A percentile compares a stretch with the other conserved stretches of the same genome.
Evolutionary conservation across 2,113 vertebrate species (phyloP).

Genomic region (Ochotona princeps): DNA sequence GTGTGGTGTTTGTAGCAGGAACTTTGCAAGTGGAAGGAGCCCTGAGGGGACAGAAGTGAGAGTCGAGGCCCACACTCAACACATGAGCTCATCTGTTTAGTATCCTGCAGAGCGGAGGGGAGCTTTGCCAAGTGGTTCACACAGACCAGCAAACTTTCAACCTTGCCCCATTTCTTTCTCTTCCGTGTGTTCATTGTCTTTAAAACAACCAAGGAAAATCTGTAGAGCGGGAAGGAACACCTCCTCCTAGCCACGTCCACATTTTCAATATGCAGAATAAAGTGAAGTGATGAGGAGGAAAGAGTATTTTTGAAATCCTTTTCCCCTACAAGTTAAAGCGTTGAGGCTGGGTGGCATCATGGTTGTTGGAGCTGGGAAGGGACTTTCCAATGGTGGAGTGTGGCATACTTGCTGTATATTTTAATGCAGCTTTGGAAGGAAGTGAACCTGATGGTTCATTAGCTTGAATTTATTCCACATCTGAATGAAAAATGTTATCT

Average conservation of each 20-base stretch:
- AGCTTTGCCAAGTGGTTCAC: slow-evolving; percentile 69
- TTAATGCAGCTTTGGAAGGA: slow-evolving; percentile 47
- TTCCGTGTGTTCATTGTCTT: slow-evolving; percentile 21
- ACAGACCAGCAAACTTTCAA: slow-evolving; percentile 65
- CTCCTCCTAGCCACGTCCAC: not conserved
- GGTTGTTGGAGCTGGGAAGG: slow-evolving; percentile 37
- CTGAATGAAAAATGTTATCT: slow-evolving; percentile 37
- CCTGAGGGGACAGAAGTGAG: slow-evolving; percentile 71
- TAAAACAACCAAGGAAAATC: slow-evolving; percentile 26
- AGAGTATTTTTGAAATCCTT: slow-evolving; percentile 49
- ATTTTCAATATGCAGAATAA: slow-evolving; percentile 27
- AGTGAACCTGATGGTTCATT: slow-evolving; percentile 23
- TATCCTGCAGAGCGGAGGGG: slow-evolving; percentile 65
- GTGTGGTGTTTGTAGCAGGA: slow-evolving; percentile 58
- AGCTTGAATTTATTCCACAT: slow-evolving; percentile 50
- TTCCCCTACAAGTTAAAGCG: not conserved
- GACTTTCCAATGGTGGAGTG: slow-evolving; percentile 40
- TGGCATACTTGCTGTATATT: not conserved
- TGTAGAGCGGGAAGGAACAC: slow-evolving; percentile 16
- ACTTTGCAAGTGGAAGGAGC: slow-evolving; percentile 68
- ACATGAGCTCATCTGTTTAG: slow-evolving; percentile 76
- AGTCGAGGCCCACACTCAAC: slow-evolving; percentile 69
- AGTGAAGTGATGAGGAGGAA: slow-evolving; percentile 18
- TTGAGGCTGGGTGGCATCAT: slow-evolving; percentile 28
- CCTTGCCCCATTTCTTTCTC: slow-evolving; percentile 62